A percentile compares a stretch with the other conserved stretches of the same genome.
Evolutionary conservation across 1,140 invertebrate genomes (phyloP).

Genomic region (Dysdera silvatica): DNA sequence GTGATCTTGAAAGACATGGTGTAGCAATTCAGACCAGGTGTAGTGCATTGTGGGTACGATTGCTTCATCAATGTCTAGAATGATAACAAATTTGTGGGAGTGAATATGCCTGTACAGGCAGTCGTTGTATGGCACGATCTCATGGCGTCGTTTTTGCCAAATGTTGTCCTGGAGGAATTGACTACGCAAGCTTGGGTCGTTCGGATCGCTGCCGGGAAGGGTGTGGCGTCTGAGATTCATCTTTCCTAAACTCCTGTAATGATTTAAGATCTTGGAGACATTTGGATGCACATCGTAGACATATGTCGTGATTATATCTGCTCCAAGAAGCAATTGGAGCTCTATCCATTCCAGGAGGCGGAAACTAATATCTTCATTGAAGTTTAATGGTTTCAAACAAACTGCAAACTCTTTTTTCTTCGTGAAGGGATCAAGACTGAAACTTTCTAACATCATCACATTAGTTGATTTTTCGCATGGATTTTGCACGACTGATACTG

Average conservation of each 20-base stretch:
- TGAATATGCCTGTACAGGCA: conserved; percentile 57
- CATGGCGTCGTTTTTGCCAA: conserved; percentile 61
- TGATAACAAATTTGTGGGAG: conserved; percentile 55
- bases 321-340: conserved; percentile 56
- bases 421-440: neutral
- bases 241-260: conserved; percentile 49
- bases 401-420: conserved; percentile 50
- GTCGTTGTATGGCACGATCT: conserved; percentile 65
- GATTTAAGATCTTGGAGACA: conserved; percentile 48
- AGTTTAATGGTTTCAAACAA: conserved; percentile 62
- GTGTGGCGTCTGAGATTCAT: conserved; percentile 50
- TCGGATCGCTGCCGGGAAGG: conserved; percentile 49
- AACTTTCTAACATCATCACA: neutral
- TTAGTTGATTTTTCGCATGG: conserved; percentile 10
- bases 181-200: conserved; percentile 38
- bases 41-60: conserved; percentile 53
- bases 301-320: conserved; percentile 57
- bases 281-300: conserved; percentile 52
- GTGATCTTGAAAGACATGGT: conserved; percentile 40
- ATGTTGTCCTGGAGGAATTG: conserved; percentile 48
- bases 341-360: conserved; percentile 61
- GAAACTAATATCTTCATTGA: conserved; percentile 54
- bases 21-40: conserved; percentile 51
- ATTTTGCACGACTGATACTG: conserved; percentile 5
- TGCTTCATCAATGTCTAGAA: conserved; percentile 63